Evolutionary conservation across 2,113 vertebrate genomes (phyloP).

Genomic region (Thymallus thymallus): DNA sequence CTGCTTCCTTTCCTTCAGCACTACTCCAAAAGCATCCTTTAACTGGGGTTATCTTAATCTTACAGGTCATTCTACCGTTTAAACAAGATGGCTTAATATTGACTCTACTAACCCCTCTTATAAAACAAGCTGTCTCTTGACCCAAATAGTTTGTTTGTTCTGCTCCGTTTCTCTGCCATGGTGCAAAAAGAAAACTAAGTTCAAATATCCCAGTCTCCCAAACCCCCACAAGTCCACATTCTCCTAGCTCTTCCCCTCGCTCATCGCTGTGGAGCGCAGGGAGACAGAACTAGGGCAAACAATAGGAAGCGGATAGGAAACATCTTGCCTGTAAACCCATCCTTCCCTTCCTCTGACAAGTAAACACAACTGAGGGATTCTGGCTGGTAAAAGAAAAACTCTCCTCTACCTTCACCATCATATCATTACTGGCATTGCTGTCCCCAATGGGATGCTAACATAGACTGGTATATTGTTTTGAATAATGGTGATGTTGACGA

Average conservation of each 20-base stretch:
- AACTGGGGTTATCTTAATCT: background rate
- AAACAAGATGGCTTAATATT: background rate
- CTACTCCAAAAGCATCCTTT: background rate
- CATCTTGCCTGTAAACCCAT: conserved; percentile 62
- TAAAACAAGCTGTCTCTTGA: background rate
- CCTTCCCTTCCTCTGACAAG: conserved; percentile 50
- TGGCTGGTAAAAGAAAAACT: conserved; percentile 19
- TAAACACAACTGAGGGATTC: conserved; percentile 39
- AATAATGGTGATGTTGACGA: conserved; percentile 45
- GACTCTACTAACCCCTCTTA: conserved; percentile 12
- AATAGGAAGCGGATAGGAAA: conserved; percentile 65
- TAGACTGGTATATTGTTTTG: conserved; percentile 40
- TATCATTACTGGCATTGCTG: conserved; percentile 9
- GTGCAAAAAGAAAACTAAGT: conserved; percentile 13
- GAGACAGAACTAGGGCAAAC: conserved; percentile 47
- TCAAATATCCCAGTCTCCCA: conserved; percentile 1
- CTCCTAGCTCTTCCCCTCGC: conserved; percentile 28
- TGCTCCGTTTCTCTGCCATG: background rate
- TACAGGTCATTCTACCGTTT: background rate
- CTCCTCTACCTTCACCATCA: conserved; percentile 4
- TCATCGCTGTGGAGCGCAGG: conserved; percentile 22
- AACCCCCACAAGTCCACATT: conserved; percentile 10
- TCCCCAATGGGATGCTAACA: conserved; percentile 12
- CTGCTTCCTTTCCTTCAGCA: background rate
- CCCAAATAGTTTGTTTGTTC: conserved; percentile 12